Evolutionary conservation across 2,797 vertebrate species (phyloP).

Genomic region (Ptychadena robeensis): DNA sequence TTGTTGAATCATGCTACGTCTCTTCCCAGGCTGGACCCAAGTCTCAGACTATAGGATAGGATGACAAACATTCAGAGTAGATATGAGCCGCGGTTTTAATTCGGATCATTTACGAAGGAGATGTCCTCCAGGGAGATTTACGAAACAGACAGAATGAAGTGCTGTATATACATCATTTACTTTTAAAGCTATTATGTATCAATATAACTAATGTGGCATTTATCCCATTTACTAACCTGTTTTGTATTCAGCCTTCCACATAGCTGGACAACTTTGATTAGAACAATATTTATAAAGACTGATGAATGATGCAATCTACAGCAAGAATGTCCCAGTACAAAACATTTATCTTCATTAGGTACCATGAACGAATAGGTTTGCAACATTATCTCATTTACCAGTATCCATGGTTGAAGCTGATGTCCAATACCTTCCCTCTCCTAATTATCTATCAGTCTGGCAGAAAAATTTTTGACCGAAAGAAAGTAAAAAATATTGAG

Average conservation of each 20-base stretch:
- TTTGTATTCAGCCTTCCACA: slow-evolving; percentile 2
- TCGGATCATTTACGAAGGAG: not conserved
- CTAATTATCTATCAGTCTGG: not conserved
- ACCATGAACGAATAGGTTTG: not conserved
- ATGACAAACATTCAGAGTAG: not conserved
- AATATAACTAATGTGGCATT: slow-evolving; percentile 4
- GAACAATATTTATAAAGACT: slow-evolving; percentile 20
- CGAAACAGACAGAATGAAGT: not conserved
- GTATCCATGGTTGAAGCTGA: not conserved
- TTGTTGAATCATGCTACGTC: not conserved
- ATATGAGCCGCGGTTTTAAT: slow-evolving; percentile 3
- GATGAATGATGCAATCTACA: slow-evolving; percentile 12
- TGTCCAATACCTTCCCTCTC: not conserved
- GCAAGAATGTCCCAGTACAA: not conserved
- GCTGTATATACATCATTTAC: slow-evolving; percentile 12
- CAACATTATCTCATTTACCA: slow-evolving; percentile 3
- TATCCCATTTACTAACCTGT: not conserved
- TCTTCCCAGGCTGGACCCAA: not conserved
- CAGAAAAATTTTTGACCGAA: not conserved
- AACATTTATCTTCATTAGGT: slow-evolving; percentile 20
- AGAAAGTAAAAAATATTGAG: too few relatives aligned
- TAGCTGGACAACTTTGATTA: slow-evolving; percentile 1
- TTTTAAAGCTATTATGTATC: slow-evolving; percentile 9
- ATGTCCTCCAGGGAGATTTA: not conserved
- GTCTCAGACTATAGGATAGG: not conserved